phyloP scores from a whole-genome alignment of 2,113 vertebrate genomes.

The Sceloporus tristichus region DNA sequence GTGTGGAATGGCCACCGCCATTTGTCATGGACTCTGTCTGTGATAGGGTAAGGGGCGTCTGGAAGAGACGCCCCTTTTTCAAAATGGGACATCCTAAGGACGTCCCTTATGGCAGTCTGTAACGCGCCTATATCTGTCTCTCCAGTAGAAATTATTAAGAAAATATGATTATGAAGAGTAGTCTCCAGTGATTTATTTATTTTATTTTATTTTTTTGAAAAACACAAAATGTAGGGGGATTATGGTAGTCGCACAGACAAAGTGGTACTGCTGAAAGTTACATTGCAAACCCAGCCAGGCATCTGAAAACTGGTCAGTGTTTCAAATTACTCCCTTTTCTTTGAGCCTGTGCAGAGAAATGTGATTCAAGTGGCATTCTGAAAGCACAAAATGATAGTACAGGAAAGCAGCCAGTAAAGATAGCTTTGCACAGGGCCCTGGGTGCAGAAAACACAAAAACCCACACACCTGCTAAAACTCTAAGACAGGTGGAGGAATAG shows the following conservation, averaged over 20 bases:
- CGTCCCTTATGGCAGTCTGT: too few relatives aligned
- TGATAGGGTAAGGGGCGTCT: too few relatives aligned
- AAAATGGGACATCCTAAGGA: too few relatives aligned
- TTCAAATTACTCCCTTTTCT: neutral
- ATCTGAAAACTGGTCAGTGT: neutral
- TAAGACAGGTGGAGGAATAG: conserved; percentile 20
- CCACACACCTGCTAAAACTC: conserved; percentile 33
- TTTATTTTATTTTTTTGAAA: neutral
- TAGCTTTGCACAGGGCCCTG: neutral
- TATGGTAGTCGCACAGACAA: neutral
- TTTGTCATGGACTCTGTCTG: too few relatives aligned
- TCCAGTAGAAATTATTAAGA: too few relatives aligned
- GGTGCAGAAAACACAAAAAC: conserved; percentile 27
- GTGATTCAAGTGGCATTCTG: conserved; percentile 18
- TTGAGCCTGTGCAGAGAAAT: neutral
- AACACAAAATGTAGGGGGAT: neutral
- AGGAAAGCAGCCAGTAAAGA: neutral
- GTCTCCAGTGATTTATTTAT: neutral
- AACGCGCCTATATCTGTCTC: too few relatives aligned
- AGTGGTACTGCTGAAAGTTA: neutral
- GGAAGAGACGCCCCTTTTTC: too few relatives aligned
- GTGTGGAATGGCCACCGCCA: too few relatives aligned
- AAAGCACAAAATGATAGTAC: neutral
- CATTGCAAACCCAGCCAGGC: neutral
- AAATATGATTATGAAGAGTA: too few relatives aligned